These are phyloP conservation scores for Pseudeuparius sepicola DNA, from an alignment of 2,888 invertebrate species.

Conservation along the genomic window DNA sequence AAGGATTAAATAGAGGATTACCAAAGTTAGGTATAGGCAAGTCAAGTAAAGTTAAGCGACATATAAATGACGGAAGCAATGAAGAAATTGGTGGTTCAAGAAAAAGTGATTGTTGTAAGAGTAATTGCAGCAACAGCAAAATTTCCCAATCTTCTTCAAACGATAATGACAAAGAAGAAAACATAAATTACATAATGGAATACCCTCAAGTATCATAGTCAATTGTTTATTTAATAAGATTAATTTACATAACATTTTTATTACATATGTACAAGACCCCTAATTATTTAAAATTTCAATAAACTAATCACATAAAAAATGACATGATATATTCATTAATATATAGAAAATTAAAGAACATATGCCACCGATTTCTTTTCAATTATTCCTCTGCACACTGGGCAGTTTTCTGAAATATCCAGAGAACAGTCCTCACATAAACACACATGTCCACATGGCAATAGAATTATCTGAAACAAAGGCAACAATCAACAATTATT, in stretches of 20 bases:
- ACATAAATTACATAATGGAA: too few species aligned
- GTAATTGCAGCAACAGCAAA: too few species aligned
- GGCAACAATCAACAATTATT: slow-evolving; percentile 8
- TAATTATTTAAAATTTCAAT: neutral
- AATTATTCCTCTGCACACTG: slow-evolving; percentile 67
- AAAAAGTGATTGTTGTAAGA: too few species aligned
- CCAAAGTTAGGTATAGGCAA: slow-evolving; percentile 88
- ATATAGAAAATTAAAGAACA: slow-evolving; percentile 46
- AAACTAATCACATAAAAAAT: neutral
- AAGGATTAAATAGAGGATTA: slow-evolving; percentile 88
- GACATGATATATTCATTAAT: slow-evolving; percentile 8
- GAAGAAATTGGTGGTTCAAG: slow-evolving; percentile 24
- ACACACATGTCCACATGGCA: slow-evolving; percentile 87
- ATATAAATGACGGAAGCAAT: slow-evolving; percentile 52
- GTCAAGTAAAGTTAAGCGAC: slow-evolving; percentile 65
- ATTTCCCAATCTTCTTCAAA: too few species aligned
- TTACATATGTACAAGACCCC: neutral
- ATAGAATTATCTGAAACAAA: slow-evolving; percentile 57
- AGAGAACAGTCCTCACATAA: slow-evolving; percentile 76
- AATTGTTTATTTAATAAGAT: too few species aligned
- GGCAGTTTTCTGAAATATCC: slow-evolving; percentile 61
- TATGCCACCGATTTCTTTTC: slow-evolving; percentile 64
- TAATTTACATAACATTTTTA: too few species aligned
- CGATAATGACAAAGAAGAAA: too few species aligned
- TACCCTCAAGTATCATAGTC: too few species aligned